Percentiles rank a stretch among this genome's conserved stretches.
phyloP scores from a whole-genome alignment of 2,797 vertebrate species.

The Galaxias olidus region DNA sequence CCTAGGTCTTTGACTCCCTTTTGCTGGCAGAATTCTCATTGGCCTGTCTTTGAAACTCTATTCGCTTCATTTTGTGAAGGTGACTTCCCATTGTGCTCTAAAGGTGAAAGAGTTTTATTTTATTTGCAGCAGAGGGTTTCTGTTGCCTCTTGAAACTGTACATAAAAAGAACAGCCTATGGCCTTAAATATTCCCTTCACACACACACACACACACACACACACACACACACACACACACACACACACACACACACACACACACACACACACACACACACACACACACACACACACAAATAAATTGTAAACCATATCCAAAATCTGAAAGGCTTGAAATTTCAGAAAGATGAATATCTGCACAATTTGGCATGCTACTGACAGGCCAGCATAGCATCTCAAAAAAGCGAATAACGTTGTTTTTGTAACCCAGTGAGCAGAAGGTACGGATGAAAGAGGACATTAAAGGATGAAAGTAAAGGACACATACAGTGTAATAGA shows the following conservation, averaged over 20 bases:
- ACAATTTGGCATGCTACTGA: slow-evolving; percentile 9
- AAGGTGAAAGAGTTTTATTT: slow-evolving; percentile 3
- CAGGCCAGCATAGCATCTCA: background rate
- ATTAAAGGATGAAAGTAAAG: slow-evolving; percentile 12
- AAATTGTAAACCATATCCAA: no score
- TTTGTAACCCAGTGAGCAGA: background rate
- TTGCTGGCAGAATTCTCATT: slow-evolving; percentile 5
- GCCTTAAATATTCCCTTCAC: background rate
- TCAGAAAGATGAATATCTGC: slow-evolving; percentile 6
- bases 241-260: no score
- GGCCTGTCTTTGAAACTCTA: background rate
- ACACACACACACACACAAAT: no score
- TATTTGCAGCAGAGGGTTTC: background rate
- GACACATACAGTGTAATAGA: slow-evolving; percentile 7
- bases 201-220: no score
- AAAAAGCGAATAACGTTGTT: background rate
- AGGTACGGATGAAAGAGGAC: slow-evolving; percentile 12
- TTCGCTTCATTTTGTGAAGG: background rate
- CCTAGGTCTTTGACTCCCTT: slow-evolving; percentile 8
- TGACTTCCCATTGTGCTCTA: background rate
- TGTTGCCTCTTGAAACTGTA: background rate
- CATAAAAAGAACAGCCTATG: background rate
- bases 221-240: no score
- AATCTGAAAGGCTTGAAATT: background rate
- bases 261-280: no score